A percentile compares a stretch with the other conserved stretches of the same genome.
Conservation (phyloP, 2,888 invertebrate genomes). For the Leptinotarsa juncta region DNA sequence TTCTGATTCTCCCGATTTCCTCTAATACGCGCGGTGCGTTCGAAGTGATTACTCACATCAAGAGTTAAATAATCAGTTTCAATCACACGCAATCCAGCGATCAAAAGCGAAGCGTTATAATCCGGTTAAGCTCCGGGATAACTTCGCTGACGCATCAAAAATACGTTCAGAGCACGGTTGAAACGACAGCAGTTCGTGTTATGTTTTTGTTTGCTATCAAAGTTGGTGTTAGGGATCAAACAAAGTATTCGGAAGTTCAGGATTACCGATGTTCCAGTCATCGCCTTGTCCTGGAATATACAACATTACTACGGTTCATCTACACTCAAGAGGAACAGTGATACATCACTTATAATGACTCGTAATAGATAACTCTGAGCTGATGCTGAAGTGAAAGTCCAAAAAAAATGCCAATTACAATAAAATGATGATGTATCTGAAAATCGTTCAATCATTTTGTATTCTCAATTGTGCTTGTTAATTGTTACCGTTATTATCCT, state of each 20-base stretch:
- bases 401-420: no score
- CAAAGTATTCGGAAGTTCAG: not conserved
- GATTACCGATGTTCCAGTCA: not conserved
- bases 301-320: not conserved
- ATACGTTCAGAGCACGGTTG: slow-evolving; percentile 19
- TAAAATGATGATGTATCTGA: no score
- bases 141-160: slow-evolving; percentile 20
- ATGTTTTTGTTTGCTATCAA: slow-evolving; percentile 19
- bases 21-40: not conserved
- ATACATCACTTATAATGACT: no score
- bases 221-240: not conserved
- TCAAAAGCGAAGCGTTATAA: slow-evolving; percentile 22
- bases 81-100: slow-evolving; percentile 15
- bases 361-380: no score
- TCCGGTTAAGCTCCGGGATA: slow-evolving; percentile 15
- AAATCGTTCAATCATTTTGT: no score
- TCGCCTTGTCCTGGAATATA: not conserved
- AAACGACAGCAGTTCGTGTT: slow-evolving; percentile 7
- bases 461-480: no score
- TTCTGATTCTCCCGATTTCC: not conserved
- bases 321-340: no score
- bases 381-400: no score
- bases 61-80: slow-evolving; percentile 14
- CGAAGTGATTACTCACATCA: slow-evolving; percentile 11
- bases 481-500: no score